phyloP scores from a whole-genome alignment of 2,797 vertebrate species.

The Periophthalmus magnuspinnatus region DNA sequence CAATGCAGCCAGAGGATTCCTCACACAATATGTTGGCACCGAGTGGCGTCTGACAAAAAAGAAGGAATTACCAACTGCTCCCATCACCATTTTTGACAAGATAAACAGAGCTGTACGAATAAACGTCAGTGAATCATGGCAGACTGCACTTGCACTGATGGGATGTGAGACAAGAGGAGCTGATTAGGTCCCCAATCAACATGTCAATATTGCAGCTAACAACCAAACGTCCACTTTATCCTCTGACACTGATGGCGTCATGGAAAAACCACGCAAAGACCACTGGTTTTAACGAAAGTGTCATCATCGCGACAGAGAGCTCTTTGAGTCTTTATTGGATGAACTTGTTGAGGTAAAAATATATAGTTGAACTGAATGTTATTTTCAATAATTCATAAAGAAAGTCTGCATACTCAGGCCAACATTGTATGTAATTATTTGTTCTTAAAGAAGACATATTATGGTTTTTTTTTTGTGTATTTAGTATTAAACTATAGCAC shows the following conservation, averaged over 20 bases:
- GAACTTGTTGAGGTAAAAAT: too few relatives aligned
- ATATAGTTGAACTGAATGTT: too few relatives aligned
- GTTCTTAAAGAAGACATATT: too few relatives aligned
- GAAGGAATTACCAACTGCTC: constrained; percentile 45
- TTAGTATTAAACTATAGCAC: too few relatives aligned
- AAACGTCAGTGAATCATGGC: constrained; percentile 49
- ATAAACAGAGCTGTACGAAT: constrained; percentile 50
- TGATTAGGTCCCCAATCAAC: constrained; percentile 47
- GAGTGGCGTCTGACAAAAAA: constrained; percentile 50
- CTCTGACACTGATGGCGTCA: neutral
- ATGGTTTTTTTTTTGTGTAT: too few relatives aligned
- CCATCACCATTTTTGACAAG: constrained; percentile 41
- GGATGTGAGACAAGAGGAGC: constrained; percentile 33
- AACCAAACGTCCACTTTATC: neutral
- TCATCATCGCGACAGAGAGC: neutral
- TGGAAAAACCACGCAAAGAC: neutral
- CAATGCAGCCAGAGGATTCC: constrained; percentile 57
- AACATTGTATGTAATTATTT: too few relatives aligned
- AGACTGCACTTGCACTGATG: constrained; percentile 22
- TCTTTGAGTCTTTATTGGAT: too few relatives aligned
- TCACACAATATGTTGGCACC: constrained; percentile 64
- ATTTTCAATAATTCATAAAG: too few relatives aligned
- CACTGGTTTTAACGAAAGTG: neutral
- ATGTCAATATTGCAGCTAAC: constrained; percentile 43
- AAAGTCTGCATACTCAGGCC: too few relatives aligned